Conservation (phyloP, 2,888 invertebrate species). For the Amphipyra berbera region DNA sequence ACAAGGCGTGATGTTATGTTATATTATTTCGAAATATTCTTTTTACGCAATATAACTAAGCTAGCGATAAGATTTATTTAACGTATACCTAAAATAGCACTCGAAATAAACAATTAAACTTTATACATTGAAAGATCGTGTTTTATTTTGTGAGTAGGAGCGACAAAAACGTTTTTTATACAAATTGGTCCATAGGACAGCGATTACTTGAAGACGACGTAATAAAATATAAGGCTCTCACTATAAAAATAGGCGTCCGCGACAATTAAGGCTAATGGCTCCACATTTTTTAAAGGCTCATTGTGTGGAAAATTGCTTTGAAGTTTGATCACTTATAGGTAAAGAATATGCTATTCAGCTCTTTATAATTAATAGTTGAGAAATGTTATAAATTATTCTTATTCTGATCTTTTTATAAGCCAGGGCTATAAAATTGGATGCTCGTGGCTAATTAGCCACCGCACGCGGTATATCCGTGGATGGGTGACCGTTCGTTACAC, state of each 20-base stretch:
- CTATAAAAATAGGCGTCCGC: conserved; percentile 63
- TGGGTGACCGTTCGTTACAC: no score
- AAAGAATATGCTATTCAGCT: conserved; percentile 35
- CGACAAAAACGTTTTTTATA: conserved; percentile 11
- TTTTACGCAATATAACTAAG: conserved; percentile 1
- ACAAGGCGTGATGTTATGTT: no score
- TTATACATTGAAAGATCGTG: conserved; percentile 19
- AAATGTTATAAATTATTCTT: conserved; percentile 16
- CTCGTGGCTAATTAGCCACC: no score
- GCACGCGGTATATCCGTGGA: no score
- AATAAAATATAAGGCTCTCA: conserved; percentile 61
- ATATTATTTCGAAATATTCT: conserved; percentile 10
- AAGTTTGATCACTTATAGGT: conserved; percentile 58
- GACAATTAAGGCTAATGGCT: conserved; percentile 71
- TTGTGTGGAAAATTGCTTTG: conserved; percentile 63
- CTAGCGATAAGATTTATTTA: background rate
- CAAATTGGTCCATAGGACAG: conserved; percentile 46
- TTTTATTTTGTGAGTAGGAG: conserved; percentile 18
- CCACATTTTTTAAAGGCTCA: conserved; percentile 65
- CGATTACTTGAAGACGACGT: conserved; percentile 54
- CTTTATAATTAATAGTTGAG: conserved; percentile 25
- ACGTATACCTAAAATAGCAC: background rate
- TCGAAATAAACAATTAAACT: conserved; percentile 36
- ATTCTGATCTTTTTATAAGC: no score
- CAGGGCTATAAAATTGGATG: no score